A percentile compares a stretch with the other conserved stretches of the same genome.
Conservation (phyloP, 2,888 invertebrate species). For the Drosophila nigricruria region DNA sequence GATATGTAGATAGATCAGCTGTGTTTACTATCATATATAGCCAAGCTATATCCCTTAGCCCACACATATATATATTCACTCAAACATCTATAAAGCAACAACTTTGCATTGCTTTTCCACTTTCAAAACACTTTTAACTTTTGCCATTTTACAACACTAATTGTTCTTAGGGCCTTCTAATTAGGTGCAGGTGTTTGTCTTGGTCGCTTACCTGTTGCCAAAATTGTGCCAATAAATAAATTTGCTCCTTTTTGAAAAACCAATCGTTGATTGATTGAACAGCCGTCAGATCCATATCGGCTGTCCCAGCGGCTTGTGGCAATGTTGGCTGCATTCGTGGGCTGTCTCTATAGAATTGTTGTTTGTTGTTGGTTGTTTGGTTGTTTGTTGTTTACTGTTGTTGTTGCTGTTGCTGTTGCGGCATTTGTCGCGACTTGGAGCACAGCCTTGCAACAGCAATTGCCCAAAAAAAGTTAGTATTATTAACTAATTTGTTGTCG, state of each 20-base stretch:
- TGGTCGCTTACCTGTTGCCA: constrained; percentile 94
- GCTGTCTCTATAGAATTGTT: constrained; percentile 57
- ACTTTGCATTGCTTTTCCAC: no score
- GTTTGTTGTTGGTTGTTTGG: constrained; percentile 19
- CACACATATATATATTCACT: no score
- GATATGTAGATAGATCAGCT: no score
- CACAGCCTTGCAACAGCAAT: constrained; percentile 11
- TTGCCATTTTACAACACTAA: not conserved
- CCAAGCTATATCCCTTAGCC: no score
- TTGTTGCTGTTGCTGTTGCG: constrained; percentile 28
- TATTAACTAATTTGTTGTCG: constrained; percentile 2
- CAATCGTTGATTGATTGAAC: constrained; percentile 97
- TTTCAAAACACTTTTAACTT: not conserved
- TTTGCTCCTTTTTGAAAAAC: constrained; percentile 97
- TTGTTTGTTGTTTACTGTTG: constrained; percentile 17
- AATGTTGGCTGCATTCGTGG: constrained; percentile 92
- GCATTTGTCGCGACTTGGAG: constrained; percentile 24
- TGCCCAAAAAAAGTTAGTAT: constrained; percentile 13
- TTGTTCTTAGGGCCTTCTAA: not conserved
- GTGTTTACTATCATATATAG: no score
- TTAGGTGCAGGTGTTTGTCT: not conserved
- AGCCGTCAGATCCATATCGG: constrained; percentile 96
- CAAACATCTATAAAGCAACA: no score
- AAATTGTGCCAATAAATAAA: constrained; percentile 96
- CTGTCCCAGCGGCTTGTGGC: constrained; percentile 90